Base-by-base conservation (phyloP, 2,113 vertebrate species). In the Thinocorus orbignyianus region DNA sequence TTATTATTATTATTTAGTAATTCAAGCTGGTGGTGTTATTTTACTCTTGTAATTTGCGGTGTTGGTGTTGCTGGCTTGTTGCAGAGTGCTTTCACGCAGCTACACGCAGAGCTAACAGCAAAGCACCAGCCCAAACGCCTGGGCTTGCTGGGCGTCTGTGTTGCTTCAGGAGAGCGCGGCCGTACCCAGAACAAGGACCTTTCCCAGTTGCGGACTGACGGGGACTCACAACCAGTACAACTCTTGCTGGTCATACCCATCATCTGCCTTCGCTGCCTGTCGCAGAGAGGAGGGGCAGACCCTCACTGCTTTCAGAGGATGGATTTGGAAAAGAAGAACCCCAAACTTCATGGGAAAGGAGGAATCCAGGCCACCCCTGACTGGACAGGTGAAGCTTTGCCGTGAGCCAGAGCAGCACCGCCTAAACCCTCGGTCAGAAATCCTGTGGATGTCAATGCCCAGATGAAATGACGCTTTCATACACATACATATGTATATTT, bases 391-490 rank as follows among this genome's bases (percentile, higher is more conserved):
- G 22, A 26, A 62, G 22, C 6, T 81, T 35, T 41, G 74, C 19
- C 9, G 0, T 22, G 22, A 51, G 10, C 52, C 69, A 11, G 16
- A 1, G 0, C 3, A 1, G 31, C 42, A 2, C 0, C 0, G 0
- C n/a, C 37, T 44, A 19, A 28, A 30, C 15, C 18, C 19, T 25
- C 2, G 0, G 4, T 10, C 10, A 4, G 37, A n/a, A 60, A 41
- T 46, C 0, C 54, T 4, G 12, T 4, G 55, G 70, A 4, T 41
- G 39, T 3, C 42, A 6, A 2, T 3, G 10, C 18, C 44, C 46
- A 4, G 46, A 7, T 0, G 2, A 41, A 17, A 8, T 0, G 51
- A 35, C 54, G 51, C 24, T 37, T 24, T 26, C 11, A 3, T 11
- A 12, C 10, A 31, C 13, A 26, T n/a, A 25, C 11, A 3, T 13